Evolutionary conservation across 2,888 invertebrate genomes (phyloP), one percentile per base, ranked within the genome.

Genomic region (Cryptophagus acutangulus): DNA sequence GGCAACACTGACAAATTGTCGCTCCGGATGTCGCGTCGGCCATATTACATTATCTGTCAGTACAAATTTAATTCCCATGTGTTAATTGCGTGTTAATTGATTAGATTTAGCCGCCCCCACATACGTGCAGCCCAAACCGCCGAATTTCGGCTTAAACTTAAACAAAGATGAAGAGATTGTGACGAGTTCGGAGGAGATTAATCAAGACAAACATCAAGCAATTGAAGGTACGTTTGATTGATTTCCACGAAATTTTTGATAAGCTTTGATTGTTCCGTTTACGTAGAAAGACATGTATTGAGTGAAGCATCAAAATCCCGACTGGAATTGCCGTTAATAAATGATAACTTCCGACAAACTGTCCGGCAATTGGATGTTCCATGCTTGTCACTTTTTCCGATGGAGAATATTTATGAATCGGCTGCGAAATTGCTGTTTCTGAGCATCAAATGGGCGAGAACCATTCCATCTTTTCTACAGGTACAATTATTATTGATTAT

Each of bases 371-470:
- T 64, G 30, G 66, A 69, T 31, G 52, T 62, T 20, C 65, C 74
- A 4, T 67, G 67, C 46, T 68, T 78, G 52, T 73, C 73, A 10
- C 61, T 77, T 13, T 66, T 76, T 41, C 74, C 76, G 1, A 73
- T 74, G 3, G 80, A 81, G 58, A 77, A 74, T 52, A 70, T 78
- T 10, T 81, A 81, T 61, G 83, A 84, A 60, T 79, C 83, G 0
- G 83, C 87, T 0, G 82, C 85, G 0, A 85, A 85, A 58, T 67
- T 91, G 17, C 69, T 91, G 15, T 85, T 87, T 55, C 72, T 85
- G 20, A 77, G 84, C 0, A 81, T 90, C 1, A 83, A 84, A 63
- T 91, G 90, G 89, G 79, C 87, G 1, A 76, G 83, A 50, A 82
- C 81, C 35, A 81, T 89, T 35, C 81, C 84, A 0, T 80, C 85